These are phyloP conservation scores for Yasuhikotakia modesta DNA, from an alignment of 2,797 vertebrate species.

Conservation along the genomic window DNA sequence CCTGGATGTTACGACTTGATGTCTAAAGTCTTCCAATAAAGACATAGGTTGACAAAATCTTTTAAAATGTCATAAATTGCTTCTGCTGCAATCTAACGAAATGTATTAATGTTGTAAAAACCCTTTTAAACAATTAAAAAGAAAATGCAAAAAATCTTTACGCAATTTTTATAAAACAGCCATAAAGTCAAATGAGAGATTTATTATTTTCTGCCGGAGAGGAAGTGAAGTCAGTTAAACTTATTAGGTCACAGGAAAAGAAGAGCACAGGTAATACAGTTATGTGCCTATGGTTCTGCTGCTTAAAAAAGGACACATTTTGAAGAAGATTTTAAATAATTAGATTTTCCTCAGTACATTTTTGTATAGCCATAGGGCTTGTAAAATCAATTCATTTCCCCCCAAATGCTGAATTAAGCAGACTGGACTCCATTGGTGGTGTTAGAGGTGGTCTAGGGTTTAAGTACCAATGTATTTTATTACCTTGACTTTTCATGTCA, in stretches of 20 bases:
- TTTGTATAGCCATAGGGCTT: background rate
- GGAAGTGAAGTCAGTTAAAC: constrained; percentile 10
- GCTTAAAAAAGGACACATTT: constrained; percentile 2
- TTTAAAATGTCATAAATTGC: too few species aligned
- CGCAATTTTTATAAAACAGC: background rate
- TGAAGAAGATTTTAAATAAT: constrained; percentile 2
- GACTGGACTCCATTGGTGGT: background rate
- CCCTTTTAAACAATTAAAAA: too few species aligned
- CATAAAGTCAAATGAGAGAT: background rate
- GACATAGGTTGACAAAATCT: too few species aligned
- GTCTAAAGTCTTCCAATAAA: too few species aligned
- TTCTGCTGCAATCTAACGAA: too few species aligned
- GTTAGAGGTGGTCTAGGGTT: background rate
- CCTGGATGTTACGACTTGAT: too few species aligned
- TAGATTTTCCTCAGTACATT: background rate
- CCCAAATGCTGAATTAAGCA: background rate
- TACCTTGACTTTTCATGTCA: background rate
- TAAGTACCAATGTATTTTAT: background rate
- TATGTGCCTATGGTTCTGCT: background rate
- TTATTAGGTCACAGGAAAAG: constrained; percentile 2
- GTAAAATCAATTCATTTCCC: background rate
- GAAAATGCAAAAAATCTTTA: background rate
- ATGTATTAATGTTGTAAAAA: too few species aligned
- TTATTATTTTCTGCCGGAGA: constrained; percentile 10
- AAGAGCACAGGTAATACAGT: constrained; percentile 34